A percentile compares a stretch with the other conserved stretches of the same genome.
phyloP scores from a whole-genome alignment of 2,888 invertebrate genomes.

The Hirtodrosophila cameraria region DNA sequence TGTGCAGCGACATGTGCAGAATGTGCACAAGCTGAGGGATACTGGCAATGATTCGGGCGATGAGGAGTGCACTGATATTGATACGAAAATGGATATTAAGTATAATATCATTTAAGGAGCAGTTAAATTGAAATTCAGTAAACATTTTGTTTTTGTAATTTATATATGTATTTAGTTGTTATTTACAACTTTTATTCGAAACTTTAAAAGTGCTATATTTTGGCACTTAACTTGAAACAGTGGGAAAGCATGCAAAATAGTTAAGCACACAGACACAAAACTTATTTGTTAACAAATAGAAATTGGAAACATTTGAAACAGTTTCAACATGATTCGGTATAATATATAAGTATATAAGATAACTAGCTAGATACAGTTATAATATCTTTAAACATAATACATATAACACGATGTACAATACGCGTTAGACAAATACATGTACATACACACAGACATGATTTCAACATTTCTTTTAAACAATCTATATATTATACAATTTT shows the following conservation, averaged over 20 bases:
- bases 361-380: slow-evolving; percentile 57
- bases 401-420: slow-evolving; percentile 58
- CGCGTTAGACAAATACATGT: slow-evolving; percentile 47
- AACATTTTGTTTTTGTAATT: background rate
- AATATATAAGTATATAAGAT: slow-evolving; percentile 34
- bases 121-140: too few relatives aligned
- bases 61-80: slow-evolving; percentile 39
- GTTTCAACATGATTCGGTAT: slow-evolving; percentile 42
- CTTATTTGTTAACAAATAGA: slow-evolving; percentile 31
- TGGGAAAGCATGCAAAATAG: slow-evolving; percentile 44
- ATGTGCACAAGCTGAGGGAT: slow-evolving; percentile 68
- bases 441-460: slow-evolving; percentile 47
- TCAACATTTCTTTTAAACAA: slow-evolving; percentile 50
- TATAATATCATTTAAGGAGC: too few relatives aligned
- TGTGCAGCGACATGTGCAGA: slow-evolving; percentile 86
- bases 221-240: slow-evolving; percentile 56
- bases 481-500: slow-evolving; percentile 41
- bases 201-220: slow-evolving; percentile 37
- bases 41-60: slow-evolving; percentile 14
- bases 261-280: slow-evolving; percentile 36
- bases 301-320: slow-evolving; percentile 52
- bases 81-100: slow-evolving; percentile 29
- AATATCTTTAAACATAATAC: slow-evolving; percentile 64
- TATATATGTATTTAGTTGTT: slow-evolving; percentile 7
- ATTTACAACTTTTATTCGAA: slow-evolving; percentile 58